phyloP scores from a whole-genome alignment of 2,797 vertebrate genomes.

The Gadopsis marmoratus region DNA sequence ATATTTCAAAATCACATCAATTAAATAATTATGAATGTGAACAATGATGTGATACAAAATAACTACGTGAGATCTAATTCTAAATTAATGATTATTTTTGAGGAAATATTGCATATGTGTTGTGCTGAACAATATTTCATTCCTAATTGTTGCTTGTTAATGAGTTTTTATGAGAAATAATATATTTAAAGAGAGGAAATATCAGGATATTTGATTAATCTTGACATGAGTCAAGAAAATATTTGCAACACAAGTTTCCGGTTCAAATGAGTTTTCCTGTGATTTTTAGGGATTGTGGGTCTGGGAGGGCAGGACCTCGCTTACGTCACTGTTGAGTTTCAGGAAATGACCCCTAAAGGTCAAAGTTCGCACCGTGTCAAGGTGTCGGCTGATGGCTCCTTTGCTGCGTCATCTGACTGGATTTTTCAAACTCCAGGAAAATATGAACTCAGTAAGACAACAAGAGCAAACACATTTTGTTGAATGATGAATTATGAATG shows the following conservation, averaged over 20 bases:
- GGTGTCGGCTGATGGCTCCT: slow-evolving; percentile 67
- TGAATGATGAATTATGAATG: not conserved
- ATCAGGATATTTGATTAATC: not conserved
- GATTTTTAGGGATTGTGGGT: slow-evolving; percentile 53
- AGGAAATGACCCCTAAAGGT: slow-evolving; percentile 54
- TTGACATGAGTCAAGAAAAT: not conserved
- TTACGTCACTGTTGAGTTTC: slow-evolving; percentile 64
- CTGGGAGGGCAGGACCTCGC: slow-evolving; percentile 48
- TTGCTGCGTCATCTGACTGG: slow-evolving; percentile 61
- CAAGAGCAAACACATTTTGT: not conserved
- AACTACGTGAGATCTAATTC: not conserved
- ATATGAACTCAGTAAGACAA: slow-evolving; percentile 69
- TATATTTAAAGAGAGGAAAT: not conserved
- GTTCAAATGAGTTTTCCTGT: not conserved
- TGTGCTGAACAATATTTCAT: not conserved
- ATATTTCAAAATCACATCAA: slow-evolving; percentile 1
- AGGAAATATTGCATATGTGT: not conserved
- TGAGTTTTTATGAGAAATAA: not conserved
- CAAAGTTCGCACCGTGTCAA: slow-evolving; percentile 63
- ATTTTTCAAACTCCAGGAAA: slow-evolving; percentile 60
- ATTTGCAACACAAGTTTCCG: not conserved
- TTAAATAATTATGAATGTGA: not conserved
- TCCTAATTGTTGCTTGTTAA: not conserved
- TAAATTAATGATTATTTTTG: not conserved
- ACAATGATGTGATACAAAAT: not conserved